Conservation (phyloP, 1,140 invertebrate species). For the Hyposmocoma kahamanoa region DNA sequence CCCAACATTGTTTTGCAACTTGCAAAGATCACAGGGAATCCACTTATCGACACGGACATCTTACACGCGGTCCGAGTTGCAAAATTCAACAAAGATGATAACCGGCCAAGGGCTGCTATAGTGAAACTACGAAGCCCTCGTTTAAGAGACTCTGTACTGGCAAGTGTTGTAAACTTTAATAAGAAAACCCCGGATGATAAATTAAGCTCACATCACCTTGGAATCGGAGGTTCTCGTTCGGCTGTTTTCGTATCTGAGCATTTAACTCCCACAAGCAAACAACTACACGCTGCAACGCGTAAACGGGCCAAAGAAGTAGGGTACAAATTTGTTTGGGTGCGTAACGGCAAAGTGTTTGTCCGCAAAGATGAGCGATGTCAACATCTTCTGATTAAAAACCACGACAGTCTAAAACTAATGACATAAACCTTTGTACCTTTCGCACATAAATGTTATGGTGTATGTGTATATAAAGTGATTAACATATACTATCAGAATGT, state of each 20-base stretch:
- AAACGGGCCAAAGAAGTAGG: not conserved
- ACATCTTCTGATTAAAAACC: not conserved
- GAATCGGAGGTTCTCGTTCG: not conserved
- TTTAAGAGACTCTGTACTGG: not conserved
- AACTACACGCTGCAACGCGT: conserved; percentile 1
- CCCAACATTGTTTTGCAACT: no score
- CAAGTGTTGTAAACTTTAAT: not conserved
- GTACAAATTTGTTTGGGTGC: conserved; percentile 6
- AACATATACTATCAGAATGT: conserved; percentile 8
- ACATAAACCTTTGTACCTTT: not conserved
- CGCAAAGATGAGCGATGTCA: not conserved
- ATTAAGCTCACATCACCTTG: not conserved
- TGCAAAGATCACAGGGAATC: no score
- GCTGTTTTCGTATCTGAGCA: not conserved
- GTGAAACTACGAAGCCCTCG: no score
- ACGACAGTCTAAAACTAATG: not conserved
- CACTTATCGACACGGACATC: no score
- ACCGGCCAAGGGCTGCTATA: no score
- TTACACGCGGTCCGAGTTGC: no score
- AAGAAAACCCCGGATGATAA: no score
- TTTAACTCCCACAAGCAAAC: not conserved
- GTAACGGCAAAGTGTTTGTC: not conserved
- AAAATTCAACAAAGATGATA: no score
- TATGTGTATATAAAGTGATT: not conserved
- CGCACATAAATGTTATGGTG: not conserved